Base-by-base conservation (phyloP, 1,140 invertebrate genomes). In the Venturia canescens region DNA sequence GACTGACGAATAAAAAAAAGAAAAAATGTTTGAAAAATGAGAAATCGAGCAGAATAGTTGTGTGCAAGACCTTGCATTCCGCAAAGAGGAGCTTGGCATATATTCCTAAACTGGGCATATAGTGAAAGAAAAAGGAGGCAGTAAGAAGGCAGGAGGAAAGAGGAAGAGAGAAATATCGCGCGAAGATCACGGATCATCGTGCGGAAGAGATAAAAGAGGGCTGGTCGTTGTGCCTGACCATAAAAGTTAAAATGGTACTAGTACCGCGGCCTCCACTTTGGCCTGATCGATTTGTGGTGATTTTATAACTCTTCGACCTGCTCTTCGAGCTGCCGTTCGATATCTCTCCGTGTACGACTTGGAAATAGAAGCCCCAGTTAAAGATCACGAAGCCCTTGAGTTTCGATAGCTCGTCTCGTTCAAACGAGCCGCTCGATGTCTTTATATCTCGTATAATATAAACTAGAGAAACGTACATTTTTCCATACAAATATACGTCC, bases 231-330 rank as follows among this genome's bases (percentile, higher is more conserved):
- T 83, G 70, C 77, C 85, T 82, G 80, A 77, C 88, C 89, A 88
- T 90, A 91, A 90, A 90, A 79, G 66, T 29, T 83, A 83, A 86
- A 87, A 83, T 86, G 84, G 81, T 87, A 82, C 86, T 69, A 69
- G 60, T 63, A 31, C 38, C 38, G 38, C 38, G 38, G 7, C 13
- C 86, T 82, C 77, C 87, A 87, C 81, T 90, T 90, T 91, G 89
- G 86, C 85, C 88, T 90, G 89, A 90, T 90, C 89, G 89, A 90
- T 90, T 91, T 90, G 90, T 87, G 86, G 87, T 90, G 90, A 91
- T 91, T 91, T 91, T 90, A 91, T 88, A 90, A 90, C 89, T 89
- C 75, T 77, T 77, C 87, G 79, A 86, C 84, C 85, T 86, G 89
- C 89, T 87, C 69, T 60, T 44, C 31, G 57, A 34, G 60, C 27